Evolutionary conservation across 2,888 invertebrate genomes (phyloP).

Genomic region (Ochropleura plecta): DNA sequence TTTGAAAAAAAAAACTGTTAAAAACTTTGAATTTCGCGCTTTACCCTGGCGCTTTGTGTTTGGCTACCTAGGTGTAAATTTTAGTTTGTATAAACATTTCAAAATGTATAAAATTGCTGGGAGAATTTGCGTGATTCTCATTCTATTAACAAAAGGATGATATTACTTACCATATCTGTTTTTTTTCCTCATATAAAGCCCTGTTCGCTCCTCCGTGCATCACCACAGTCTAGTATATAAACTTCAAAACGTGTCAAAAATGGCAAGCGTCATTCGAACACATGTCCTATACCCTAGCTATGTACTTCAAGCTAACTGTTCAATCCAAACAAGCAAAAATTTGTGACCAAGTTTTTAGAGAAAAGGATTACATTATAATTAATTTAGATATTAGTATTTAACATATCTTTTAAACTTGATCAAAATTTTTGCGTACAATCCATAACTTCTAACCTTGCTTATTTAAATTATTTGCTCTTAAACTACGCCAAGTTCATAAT

Average conservation of each 20-base stretch:
- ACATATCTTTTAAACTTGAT: conserved; percentile 60
- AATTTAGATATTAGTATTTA: conserved; percentile 45
- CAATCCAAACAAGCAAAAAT: conserved; percentile 55
- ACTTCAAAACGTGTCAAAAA: conserved; percentile 67
- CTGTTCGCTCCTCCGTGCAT: conserved; percentile 19
- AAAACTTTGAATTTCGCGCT: too few species aligned
- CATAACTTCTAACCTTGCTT: conserved; percentile 50
- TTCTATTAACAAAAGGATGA: background rate
- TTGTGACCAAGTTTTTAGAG: conserved; percentile 61
- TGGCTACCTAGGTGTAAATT: background rate
- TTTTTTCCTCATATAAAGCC: background rate
- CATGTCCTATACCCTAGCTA: conserved; percentile 57
- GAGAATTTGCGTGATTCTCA: background rate
- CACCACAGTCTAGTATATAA: conserved; percentile 55
- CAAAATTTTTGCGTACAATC: conserved; percentile 58
- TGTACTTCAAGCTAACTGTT: conserved; percentile 52
- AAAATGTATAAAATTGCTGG: conserved; percentile 31
- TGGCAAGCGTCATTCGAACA: conserved; percentile 64
- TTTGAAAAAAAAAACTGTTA: too few species aligned
- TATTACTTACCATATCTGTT: background rate
- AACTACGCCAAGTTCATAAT: conserved; percentile 51
- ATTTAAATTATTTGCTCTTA: conserved; percentile 44
- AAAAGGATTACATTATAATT: conserved; percentile 40
- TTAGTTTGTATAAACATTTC: conserved; percentile 23
- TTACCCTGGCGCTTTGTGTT: background rate